Percentiles rank a stretch among this genome's conserved stretches.
Evolutionary conservation across 2,113 vertebrate genomes (phyloP).

Genomic region (Bufo gargarizans): DNA sequence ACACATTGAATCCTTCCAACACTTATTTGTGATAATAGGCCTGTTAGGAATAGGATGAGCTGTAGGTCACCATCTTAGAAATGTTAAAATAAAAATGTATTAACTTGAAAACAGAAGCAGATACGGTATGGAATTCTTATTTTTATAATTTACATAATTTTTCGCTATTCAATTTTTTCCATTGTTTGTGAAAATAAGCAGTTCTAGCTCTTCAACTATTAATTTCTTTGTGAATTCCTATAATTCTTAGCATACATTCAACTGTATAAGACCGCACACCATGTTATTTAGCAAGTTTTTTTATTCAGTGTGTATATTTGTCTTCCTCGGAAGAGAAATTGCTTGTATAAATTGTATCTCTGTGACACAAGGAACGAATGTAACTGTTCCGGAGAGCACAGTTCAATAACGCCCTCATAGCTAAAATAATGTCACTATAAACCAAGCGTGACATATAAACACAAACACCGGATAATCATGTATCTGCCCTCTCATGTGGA

Average conservation of each 20-base stretch:
- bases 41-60: background rate
- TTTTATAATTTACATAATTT: background rate
- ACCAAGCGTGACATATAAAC: conserved; percentile 39
- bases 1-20: background rate
- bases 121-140: background rate
- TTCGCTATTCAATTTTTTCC: background rate
- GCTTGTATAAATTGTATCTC: conserved; percentile 32
- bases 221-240: background rate
- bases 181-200: background rate
- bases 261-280: conserved; percentile 18
- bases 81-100: background rate
- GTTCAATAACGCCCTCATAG: conserved; percentile 28
- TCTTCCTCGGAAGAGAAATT: background rate
- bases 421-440: conserved; percentile 42
- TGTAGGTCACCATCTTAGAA: too few species aligned
- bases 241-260: conserved; percentile 4
- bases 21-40: background rate
- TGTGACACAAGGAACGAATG: conserved; percentile 1
- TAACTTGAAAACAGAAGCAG: background rate
- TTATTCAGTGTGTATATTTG: conserved; percentile 23
- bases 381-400: background rate
- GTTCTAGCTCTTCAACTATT: background rate
- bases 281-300: background rate
- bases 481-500: conserved; percentile 49
- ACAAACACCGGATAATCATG: conserved; percentile 42